phyloP scores from a whole-genome alignment of 2,113 vertebrate genomes.

The Hemichromis elongatus region DNA sequence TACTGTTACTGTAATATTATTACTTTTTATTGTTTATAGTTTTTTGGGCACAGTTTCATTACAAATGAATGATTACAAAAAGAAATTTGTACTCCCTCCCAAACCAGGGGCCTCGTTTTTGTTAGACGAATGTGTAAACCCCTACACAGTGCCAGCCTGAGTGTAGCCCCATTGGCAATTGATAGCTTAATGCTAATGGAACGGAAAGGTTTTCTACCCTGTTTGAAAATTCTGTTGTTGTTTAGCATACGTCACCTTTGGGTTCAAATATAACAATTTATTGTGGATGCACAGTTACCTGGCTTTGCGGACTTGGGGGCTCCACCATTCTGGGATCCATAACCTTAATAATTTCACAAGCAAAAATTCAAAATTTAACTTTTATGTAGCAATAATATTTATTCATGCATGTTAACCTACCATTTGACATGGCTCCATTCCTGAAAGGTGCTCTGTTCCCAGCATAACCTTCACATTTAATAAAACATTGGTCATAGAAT shows the following conservation, averaged over 20 bases:
- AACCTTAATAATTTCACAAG: slow-evolving; percentile 14
- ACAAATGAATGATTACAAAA: too few species aligned
- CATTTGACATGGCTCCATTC: slow-evolving; percentile 26
- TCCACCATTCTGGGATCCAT: slow-evolving; percentile 32
- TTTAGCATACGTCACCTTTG: not conserved
- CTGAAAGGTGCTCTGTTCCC: slow-evolving; percentile 9
- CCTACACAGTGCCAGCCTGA: not conserved
- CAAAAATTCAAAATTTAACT: not conserved
- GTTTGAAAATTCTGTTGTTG: not conserved
- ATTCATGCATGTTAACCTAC: not conserved
- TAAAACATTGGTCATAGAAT: not conserved
- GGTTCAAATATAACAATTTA: not conserved
- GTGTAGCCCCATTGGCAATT: too few species aligned
- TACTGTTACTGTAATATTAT: too few species aligned
- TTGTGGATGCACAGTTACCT: slow-evolving; percentile 13
- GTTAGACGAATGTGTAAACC: not conserved
- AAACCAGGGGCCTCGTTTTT: not conserved
- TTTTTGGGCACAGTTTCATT: too few species aligned
- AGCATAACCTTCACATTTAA: slow-evolving; percentile 29
- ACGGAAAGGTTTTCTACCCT: not conserved
- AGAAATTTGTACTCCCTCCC: not conserved
- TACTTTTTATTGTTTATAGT: too few species aligned
- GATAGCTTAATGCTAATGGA: not conserved
- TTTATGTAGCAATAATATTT: not conserved
- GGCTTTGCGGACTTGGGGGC: slow-evolving; percentile 29